Conservation (phyloP, 2,797 vertebrate species). For the Tarsius wallacei region DNA sequence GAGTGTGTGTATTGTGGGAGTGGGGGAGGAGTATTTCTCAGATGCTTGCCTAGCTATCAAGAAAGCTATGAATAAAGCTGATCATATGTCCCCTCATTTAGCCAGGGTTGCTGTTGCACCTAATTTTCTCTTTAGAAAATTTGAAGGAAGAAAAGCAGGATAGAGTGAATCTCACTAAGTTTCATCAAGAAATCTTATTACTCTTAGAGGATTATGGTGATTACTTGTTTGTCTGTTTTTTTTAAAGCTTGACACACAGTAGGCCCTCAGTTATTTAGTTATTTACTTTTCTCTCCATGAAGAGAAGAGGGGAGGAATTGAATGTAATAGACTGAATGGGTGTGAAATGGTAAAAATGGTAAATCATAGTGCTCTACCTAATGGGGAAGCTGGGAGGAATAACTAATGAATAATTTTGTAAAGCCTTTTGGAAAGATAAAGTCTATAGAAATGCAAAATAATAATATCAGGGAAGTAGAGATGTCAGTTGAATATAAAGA, state of each 20-base stretch:
- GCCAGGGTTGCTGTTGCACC: not conserved
- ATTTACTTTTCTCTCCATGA: conserved; percentile 6
- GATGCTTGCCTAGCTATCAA: not conserved
- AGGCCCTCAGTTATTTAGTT: conserved; percentile 66
- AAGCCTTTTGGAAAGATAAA: conserved; percentile 82
- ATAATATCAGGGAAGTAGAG: conserved; percentile 77
- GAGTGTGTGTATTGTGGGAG: not conserved
- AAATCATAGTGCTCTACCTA: conserved; percentile 65
- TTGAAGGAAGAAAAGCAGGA: not conserved
- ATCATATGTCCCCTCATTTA: conserved; percentile 1
- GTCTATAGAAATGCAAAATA: conserved; percentile 86
- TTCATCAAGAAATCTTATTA: conserved; percentile 47
- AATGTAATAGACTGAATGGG: not conserved
- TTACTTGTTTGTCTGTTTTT: not conserved
- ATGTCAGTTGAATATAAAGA: conserved; percentile 82
- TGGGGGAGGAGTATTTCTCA: not conserved
- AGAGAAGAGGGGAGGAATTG: not conserved
- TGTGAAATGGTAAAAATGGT: conserved; percentile 46
- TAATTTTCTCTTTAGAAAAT: conserved; percentile 50
- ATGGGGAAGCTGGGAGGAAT: conserved; percentile 67
- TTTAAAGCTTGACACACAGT: conserved; percentile 28
- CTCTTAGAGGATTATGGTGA: conserved; percentile 39
- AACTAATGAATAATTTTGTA: conserved; percentile 71
- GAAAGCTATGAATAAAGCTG: not conserved
- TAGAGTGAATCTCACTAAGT: conserved; percentile 33